Evolutionary conservation across 2,797 vertebrate species (phyloP), one percentile per base, ranked within the genome.

Genomic region (Gymnothorax reevesii): DNA sequence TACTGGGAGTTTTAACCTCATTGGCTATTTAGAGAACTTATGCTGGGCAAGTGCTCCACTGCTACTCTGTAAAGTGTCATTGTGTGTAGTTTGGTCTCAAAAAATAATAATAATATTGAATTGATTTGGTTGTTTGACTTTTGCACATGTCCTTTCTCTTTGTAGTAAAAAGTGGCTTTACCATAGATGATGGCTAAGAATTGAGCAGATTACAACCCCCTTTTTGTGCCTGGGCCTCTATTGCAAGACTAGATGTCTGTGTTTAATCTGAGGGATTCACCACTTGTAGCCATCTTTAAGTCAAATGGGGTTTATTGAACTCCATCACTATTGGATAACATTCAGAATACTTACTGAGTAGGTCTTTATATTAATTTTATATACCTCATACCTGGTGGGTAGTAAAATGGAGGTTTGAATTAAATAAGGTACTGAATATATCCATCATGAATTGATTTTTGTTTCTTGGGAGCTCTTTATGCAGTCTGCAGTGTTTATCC

Each of bases 401-500:
- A 49, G 75, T 22, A 55, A 22, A 80, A 80, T n/a, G 2, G 7
- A n/a, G 22, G 52, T 17, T 52, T 54, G 77, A 7, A 55, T 15
- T 80, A 3, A 4, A 80, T 80, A 13, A 9, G 57, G 57, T 59
- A 69, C 10, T 15, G 4, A 62, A 20, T 55, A 54, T 52, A 80
- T 55, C 77, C 20, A 2, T 80, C 20, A 9, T 12, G 22, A 20
- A 55, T 55, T 0, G 17, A 92, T 93, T 92, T 92, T 84, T 15
- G 75, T 88, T 87, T 86, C 90, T 88, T 77, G 71, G 84, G 88
- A 87, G 89, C 88, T 90, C 91, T 91, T 91, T 91, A 90, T 90
- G 92, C 89, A 90, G 92, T 89, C 90, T 88, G 90, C 90, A 88
- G 91, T 93, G 93, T 93, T 94, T 93, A 89, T 89, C 91, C 90